Evolutionary conservation across 2,888 invertebrate species (phyloP), one percentile per base, ranked within the genome.

Genomic region (Drosophila parthenogenetica): DNA sequence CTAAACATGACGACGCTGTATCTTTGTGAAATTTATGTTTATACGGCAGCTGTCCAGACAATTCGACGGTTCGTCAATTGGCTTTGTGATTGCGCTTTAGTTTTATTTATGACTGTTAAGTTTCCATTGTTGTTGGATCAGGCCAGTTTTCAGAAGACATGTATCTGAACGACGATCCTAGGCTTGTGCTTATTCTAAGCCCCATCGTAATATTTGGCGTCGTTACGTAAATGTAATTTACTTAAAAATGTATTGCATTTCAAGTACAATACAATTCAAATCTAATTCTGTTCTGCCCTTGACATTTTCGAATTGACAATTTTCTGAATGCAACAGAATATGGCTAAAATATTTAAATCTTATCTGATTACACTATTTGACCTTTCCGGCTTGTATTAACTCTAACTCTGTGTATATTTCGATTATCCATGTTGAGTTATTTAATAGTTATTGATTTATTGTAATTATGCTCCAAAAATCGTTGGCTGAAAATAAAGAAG

Each of bases 1-100:
- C 50, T 70, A 35, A 59, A 59, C 75, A 50, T 50, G 53, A 19
- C 57, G 67, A 50, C 35, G 69, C 79, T 55, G 86, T 81, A 85
- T 89, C 87, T 90, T 81, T 87, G 74, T 68, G 60, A 84, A 88
- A 91, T 91, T 91, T 90, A 91, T 90, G 91, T 91, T 76, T 77
- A 82, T 80, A 62, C 63, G 87, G 78, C 90, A 90, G 89, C 75
- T 84, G 79, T 51, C 66, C 68, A 67, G 63, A 64, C 42, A 58
- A 45, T 46, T 63, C 55, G 35, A 43, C 50, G 45, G n/a, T 48
- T 68, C 61, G 60, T 45, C 69, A 65, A 67, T 66, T 70, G 35
- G 66, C 16, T 73, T 75, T 65, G 77, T 83, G 87, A 77, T 76
- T 79, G 87, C 76, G 87, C 83, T 87, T 79, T 58, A 63, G 48